These are phyloP conservation scores for Dryocosmus kuriphilus DNA, from an alignment of 2,888 invertebrate species.

Conservation along the genomic window DNA sequence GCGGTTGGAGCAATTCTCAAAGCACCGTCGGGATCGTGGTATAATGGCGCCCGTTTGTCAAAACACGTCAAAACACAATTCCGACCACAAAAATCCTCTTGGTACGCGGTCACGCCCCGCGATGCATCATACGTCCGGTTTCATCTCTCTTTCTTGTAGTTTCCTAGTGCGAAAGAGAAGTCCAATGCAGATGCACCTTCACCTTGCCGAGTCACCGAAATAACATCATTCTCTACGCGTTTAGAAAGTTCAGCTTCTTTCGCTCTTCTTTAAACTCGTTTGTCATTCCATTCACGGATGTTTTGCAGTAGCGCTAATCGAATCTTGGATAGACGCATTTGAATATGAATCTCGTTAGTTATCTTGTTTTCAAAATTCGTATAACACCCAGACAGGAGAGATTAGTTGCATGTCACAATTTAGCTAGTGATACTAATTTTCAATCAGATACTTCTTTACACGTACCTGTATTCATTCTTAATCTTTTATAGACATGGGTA, in stretches of 20 bases:
- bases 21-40: conserved; percentile 62
- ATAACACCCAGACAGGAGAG: neutral
- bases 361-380: conserved; percentile 17
- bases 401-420: conserved; percentile 2
- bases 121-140: conserved; percentile 68
- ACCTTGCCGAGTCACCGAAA: conserved; percentile 53
- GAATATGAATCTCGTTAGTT: conserved; percentile 1
- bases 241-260: conserved; percentile 45
- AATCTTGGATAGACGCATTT: conserved; percentile 13
- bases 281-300: conserved; percentile 33
- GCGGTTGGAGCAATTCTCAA: conserved; percentile 61
- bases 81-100: conserved; percentile 68
- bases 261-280: conserved; percentile 33
- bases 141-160: conserved; percentile 41
- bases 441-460: neutral
- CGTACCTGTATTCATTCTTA: neutral
- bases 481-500: neutral
- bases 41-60: conserved; percentile 77
- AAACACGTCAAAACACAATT: conserved; percentile 77
- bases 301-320: conserved; percentile 37
- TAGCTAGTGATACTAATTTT: neutral
- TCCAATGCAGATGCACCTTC: conserved; percentile 46
- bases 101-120: conserved; percentile 71
- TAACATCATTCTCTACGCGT: conserved; percentile 54
- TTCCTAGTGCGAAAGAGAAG: conserved; percentile 36